Percentiles rank a stretch among this genome's conserved stretches.
Conservation (phyloP, 1,140 invertebrate species). For the Heterodera schachtii region DNA sequence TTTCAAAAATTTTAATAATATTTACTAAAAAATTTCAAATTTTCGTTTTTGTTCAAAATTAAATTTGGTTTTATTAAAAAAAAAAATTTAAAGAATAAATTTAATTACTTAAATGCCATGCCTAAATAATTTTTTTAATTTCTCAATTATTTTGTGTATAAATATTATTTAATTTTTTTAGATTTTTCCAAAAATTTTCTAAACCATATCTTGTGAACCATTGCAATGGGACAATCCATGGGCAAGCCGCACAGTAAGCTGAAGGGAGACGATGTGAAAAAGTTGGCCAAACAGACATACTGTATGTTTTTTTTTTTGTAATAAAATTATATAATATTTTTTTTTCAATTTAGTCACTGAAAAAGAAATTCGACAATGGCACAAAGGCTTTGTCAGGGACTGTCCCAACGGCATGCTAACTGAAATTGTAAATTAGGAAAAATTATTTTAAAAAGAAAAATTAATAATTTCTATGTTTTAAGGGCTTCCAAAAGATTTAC, state of each 20-base stretch:
- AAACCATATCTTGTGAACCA: no score
- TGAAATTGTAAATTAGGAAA: slow-evolving; percentile 55
- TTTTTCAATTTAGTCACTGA: slow-evolving; percentile 54
- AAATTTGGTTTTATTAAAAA: no score
- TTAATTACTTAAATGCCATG: no score
- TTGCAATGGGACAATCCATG: slow-evolving; percentile 39
- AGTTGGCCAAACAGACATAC: slow-evolving; percentile 62
- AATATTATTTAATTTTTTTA: no score
- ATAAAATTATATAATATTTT: slow-evolving; percentile 13
- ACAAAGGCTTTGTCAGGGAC: slow-evolving; percentile 65
- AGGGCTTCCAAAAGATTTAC: slow-evolving; percentile 98
- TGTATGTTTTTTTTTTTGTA: slow-evolving; percentile 40
- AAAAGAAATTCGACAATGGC: slow-evolving; percentile 65
- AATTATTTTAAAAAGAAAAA: not conserved
- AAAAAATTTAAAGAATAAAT: no score
- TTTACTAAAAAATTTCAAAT: no score
- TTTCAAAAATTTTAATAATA: no score
- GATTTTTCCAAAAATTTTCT: no score
- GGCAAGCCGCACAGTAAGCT: slow-evolving; percentile 65
- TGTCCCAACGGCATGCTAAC: slow-evolving; percentile 66
- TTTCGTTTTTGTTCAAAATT: no score
- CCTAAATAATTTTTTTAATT: no score
- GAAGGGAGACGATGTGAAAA: slow-evolving; percentile 59
- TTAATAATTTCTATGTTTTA: slow-evolving; percentile 45
- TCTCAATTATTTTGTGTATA: no score